Evolutionary conservation across 2,888 invertebrate genomes (phyloP), one percentile per base, ranked within the genome.

Genomic region (Leistus spinibarbis): DNA sequence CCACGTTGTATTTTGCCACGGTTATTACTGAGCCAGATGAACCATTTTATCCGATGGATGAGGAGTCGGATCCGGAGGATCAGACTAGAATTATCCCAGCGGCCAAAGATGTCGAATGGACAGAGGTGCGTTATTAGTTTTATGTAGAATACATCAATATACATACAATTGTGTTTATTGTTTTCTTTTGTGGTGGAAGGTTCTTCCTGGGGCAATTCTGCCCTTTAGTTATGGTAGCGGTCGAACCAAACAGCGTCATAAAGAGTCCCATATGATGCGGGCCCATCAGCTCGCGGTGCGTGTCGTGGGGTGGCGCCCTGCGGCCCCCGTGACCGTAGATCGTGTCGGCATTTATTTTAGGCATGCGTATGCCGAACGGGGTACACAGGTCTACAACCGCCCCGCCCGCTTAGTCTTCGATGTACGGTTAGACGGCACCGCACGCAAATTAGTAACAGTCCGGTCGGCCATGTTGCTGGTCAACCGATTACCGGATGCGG

Each of bases 311-410:
- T 99, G 98, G 97, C 90, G 92, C 78, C 88, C 90, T 53, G 87
- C 89, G 79, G 91, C 93, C 79, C 96, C 98, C 0, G 94, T 99
- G 16, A 95, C 97, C 7, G 95, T 99, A 0, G 99, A 99, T 86
- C 93, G 95, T 84, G 98, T 98, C 20, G 99, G 99, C 1, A 91
- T 95, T 60, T 99, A 94, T 87, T 99, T 98, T 84, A 87, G 95
- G n/a, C 90, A 91, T 77, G 90, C 91, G 0, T 85, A 82, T 40
- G 85, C 87, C 7, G 86, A 87, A 10, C 23, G 74, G 2, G 27
- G 57, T n/a, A 68, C 62, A 54, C 54, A 69, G 24, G 64, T 69
- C 19, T 54, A 84, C 76, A 77, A 81, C 17, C 83, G 84, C 0
- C 89, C 91, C 79, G 94, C 95, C 0, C 90, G 98, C 69, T 89